Percentiles rank a stretch among this genome's conserved stretches.
These are phyloP conservation scores for Drosophila histrio DNA, from an alignment of 2,888 invertebrate species.

Conservation along the genomic window DNA sequence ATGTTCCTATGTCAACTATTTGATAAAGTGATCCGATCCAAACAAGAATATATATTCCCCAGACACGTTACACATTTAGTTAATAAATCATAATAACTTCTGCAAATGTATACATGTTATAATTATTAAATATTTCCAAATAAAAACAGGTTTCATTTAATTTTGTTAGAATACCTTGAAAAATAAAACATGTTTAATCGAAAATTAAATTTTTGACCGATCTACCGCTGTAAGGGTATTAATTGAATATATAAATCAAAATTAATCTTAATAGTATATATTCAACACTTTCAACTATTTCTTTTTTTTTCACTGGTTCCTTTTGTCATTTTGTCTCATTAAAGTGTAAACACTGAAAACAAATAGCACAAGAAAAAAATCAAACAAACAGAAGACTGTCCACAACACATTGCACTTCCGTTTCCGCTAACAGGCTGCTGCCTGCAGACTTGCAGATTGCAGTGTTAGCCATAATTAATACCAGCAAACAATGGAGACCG, in stretches of 20 bases:
- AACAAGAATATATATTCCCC: no score
- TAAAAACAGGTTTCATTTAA: no score
- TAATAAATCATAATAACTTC: no score
- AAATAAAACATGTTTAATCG: no score
- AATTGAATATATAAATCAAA: background rate
- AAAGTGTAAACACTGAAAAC: constrained; percentile 33
- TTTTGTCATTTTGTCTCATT: constrained; percentile 11
- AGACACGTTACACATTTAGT: no score
- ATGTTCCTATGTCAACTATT: no score
- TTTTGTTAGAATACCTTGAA: no score
- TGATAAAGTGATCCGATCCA: background rate
- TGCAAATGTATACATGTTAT: no score
- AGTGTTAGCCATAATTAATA: constrained; percentile 49
- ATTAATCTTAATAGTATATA: background rate
- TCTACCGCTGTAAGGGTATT: no score
- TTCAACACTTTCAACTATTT: background rate
- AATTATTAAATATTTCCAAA: no score
- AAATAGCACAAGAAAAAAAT: constrained; percentile 22
- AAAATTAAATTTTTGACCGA: no score
- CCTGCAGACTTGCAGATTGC: constrained; percentile 9
- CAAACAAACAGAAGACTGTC: background rate
- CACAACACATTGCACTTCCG: constrained; percentile 73
- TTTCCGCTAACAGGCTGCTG: constrained; percentile 36
- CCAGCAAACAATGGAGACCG: constrained; percentile 46
- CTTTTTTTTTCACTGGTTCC: constrained; percentile 3